These are phyloP conservation scores for Epinephelus cyanopodus DNA, from an alignment of 2,113 vertebrate genomes.

Conservation along the genomic window DNA sequence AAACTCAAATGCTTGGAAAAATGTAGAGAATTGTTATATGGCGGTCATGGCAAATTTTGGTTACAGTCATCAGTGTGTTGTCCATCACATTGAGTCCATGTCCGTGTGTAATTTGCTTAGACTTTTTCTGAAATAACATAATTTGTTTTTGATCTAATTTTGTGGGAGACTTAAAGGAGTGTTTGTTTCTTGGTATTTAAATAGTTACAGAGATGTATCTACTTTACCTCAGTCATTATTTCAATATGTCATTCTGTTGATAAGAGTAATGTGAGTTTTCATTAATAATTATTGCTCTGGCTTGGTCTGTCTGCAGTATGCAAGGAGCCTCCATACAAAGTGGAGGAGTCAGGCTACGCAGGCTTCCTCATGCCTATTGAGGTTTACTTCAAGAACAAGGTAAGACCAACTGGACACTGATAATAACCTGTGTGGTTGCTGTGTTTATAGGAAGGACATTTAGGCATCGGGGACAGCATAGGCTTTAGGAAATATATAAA, in stretches of 20 bases:
- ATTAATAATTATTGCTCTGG: no score
- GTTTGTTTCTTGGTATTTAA: neutral
- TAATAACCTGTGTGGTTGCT: neutral
- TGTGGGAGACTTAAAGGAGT: neutral
- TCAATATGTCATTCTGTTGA: neutral
- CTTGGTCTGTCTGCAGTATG: constrained; percentile 87
- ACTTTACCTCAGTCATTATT: no score
- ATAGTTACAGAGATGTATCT: neutral
- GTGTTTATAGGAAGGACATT: neutral
- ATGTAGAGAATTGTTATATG: neutral
- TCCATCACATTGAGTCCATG: neutral
- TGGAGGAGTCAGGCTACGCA: constrained; percentile 98
- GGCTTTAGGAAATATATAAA: neutral
- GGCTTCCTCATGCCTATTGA: constrained; percentile 99
- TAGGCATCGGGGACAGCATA: neutral
- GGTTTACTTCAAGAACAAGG: constrained; percentile 99
- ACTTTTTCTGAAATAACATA: neutral
- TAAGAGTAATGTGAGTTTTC: neutral
- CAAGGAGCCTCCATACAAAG: constrained; percentile 99
- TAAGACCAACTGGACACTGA: constrained; percentile 67
- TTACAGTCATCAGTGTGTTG: neutral
- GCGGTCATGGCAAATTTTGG: no score
- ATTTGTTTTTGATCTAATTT: neutral
- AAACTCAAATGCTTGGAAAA: no score
- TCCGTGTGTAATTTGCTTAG: neutral